Evolutionary conservation across 2,888 invertebrate species (phyloP), one percentile per base, ranked within the genome.

Genomic region (Diarsia brunnea): DNA sequence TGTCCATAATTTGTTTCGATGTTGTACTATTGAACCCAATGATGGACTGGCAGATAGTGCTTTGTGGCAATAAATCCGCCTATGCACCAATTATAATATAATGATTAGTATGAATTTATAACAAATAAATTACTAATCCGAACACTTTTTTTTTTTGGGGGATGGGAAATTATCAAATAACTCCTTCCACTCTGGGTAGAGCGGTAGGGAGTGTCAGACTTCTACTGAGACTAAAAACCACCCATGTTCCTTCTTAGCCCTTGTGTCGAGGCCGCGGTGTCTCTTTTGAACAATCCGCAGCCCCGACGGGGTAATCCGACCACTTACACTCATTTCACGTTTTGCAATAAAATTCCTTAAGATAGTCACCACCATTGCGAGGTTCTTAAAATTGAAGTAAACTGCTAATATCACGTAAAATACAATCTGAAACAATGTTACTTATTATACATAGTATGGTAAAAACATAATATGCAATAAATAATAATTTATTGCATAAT

Each of bases 341-440:
- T 43, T 14, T n/a, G 12, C 11, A n/a, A 63, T 63, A 7, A n/a
- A 43, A 63, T 38, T 14, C 38, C n/a, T 63, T 14, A 38, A n/a
- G 38, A 43, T 14, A 43, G 38, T 38, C 14, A 63, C 38, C 7
- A 31, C 21, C 38, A n/a, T 0, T 63, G 61, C 38, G 1, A 63
- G 21, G 38, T 63, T n/a, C 38, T 63, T 63, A 14, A 63, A 63
- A 63, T 38, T 63, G 38, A n/a, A 63, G 61, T 8, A 63, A n/a
- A 38, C 21, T 38, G 61, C n/a, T 14, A 27, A n/a, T 63, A n/a
- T 43, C 14, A 63, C n/a, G 38, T 63, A n/a, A 63, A 63, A 38
- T 14, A 63, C 12, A 43, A 63, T 43, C 61, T 63, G 27, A 63
- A 63, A n/a, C n/a, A 38, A 38, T n/a, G 38, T n/a, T 0, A 38